Base-by-base conservation (phyloP, 2,797 vertebrate species). In the Schizopygopsis malacanthus region DNA sequence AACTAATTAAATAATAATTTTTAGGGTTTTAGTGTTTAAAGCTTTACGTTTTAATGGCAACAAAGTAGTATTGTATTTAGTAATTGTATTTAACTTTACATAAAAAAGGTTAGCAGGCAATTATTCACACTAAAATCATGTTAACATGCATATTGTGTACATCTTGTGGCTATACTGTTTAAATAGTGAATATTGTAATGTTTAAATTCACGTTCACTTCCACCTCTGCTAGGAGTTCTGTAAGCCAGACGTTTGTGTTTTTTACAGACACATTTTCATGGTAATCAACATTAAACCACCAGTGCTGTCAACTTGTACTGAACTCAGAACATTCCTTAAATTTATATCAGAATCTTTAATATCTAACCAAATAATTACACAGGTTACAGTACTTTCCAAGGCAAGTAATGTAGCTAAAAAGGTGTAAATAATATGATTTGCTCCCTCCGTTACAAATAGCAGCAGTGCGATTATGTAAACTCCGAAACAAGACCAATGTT, bases 381-480 rank as follows among this genome's bases (percentile, higher is more conserved):
- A 72, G 54, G 37, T 52, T 85, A 80, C 84, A 81, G 78, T 67
- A 81, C 52, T 52, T 37, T 50, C 9, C 28, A 65, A 75, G 9
- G 56, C 33, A 80, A 80, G 67, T 63, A 76, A 67, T 25, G 16
- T 16, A 83, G 52, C 59, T 52, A 65, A 59, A 33, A 65, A 84
- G 25, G 43, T 80, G 37, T 37, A 77, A 63, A 82, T 61, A 76
- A 75, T 70, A 69, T 75, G 56, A 79, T 85, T 85, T 87, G 79
- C 75, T 69, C 50, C 67, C 43, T 73, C 69, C 22, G 10, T 45
- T 67, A 83, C 61, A 61, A 75, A 79, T 85, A 91, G 86, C 89
- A 91, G 89, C 90, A 89, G 86, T 69, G 81, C 37, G 81, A 86
- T 81, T 81, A 79, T 72, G 86, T 88, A 87, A 89, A 89, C 86